Evolutionary conservation across 2,888 invertebrate genomes (phyloP), one percentile per base, ranked within the genome.

Genomic region (Antheraea yamamai): DNA sequence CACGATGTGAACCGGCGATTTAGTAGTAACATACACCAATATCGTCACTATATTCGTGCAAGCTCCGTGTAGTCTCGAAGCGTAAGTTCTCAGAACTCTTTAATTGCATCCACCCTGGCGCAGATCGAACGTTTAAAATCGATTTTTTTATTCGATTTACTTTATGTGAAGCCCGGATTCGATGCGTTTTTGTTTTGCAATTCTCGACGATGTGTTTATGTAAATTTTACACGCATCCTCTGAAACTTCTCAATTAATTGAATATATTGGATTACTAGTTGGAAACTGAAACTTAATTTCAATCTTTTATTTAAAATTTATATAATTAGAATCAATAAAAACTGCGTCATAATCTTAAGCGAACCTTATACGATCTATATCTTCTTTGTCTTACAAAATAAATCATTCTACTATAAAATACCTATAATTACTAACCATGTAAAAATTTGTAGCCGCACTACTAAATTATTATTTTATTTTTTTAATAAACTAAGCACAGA

Each of bases 51-150:
- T 86, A 85, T 86, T 88, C 88, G 90, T 89, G 89, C 90, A 81
- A 85, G 83, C 84, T 83, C 86, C 89, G 87, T 85, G 87, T 88
- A 86, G 85, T 87, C 87, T 85, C 82, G 82, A 73, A 80, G 85
- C 88, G 81, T 84, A 84, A 89, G 82, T 94, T 95, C 95, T 90
- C 85, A 82, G 95, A 94, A 94, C 89, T 82, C 93, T 94, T 95
- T 95, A 95, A 95, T 95, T 95, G 95, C 94, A 89, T 92, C 91
- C 91, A 92, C 91, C 89, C 90, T 81, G 78, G 87, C 90, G 89
- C 92, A 90, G 92, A 92, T 94, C 94, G 94, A 93, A 93, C 92
- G 92, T 89, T 94, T 93, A 92, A 94, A 93, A 94, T 92, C 92
- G 91, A 92, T 92, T 94, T 94, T 86, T 94, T 95, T 94, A 90